These are phyloP conservation scores for Macroglossus sobrinus DNA, from an alignment of 2,113 vertebrate genomes.

Conservation along the genomic window DNA sequence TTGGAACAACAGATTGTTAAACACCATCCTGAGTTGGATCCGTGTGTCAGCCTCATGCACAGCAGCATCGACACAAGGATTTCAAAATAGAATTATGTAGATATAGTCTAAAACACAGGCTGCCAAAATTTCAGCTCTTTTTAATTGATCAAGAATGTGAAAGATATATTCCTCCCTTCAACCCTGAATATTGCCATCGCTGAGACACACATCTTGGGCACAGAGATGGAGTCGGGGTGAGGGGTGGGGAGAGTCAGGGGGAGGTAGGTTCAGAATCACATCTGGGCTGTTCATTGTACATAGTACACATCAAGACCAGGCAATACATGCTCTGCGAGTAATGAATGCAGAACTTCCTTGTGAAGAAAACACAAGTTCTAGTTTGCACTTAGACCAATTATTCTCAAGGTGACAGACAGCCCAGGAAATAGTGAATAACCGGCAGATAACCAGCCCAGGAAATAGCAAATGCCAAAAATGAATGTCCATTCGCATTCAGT, in stretches of 20 bases:
- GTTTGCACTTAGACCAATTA: not conserved
- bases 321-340: not conserved
- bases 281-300: accelerated
- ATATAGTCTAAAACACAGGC: not conserved
- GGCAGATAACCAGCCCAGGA: not conserved
- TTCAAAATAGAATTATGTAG: not conserved
- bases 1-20: not conserved
- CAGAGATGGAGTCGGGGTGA: accelerated
- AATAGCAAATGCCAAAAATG: not conserved
- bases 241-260: accelerated
- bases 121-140: not conserved
- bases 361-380: not conserved
- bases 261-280: not conserved
- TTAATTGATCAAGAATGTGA: not conserved
- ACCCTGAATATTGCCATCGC: not conserved
- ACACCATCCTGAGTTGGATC: not conserved
- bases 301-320: not conserved
- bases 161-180: not conserved
- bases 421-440: not conserved
- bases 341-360: not conserved
- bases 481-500: no score
- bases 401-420: not conserved
- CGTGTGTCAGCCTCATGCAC: not conserved
- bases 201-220: accelerated
- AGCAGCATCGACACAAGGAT: accelerated